Percentiles rank a stretch among this genome's conserved stretches.
Conservation (phyloP, 2,113 vertebrate species). For the Dunckerocampus dactyliophorus region DNA sequence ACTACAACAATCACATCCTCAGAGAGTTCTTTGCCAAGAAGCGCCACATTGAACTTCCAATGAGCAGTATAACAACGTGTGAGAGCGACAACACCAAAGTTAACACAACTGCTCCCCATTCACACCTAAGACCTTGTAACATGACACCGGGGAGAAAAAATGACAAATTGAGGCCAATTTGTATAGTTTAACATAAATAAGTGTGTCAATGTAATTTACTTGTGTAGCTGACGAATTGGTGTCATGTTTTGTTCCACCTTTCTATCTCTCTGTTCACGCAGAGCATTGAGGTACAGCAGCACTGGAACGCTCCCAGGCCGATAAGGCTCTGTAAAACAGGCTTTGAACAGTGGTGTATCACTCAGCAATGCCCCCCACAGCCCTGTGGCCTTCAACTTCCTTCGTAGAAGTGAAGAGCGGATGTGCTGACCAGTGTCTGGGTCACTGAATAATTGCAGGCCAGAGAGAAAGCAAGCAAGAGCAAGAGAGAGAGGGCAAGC, state of each 20-base stretch:
- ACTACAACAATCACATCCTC: no score
- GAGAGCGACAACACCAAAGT: no score
- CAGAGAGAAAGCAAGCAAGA: constrained; percentile 27
- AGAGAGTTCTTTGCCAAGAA: no score
- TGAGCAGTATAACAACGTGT: no score
- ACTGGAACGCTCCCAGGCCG: neutral
- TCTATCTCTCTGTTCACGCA: neutral
- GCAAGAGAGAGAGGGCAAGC: constrained; percentile 22
- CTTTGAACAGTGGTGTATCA: neutral
- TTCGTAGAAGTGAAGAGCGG: constrained; percentile 13
- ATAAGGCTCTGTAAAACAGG: neutral
- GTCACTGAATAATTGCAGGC: constrained; percentile 59
- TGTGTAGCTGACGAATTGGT: neutral
- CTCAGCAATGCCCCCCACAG: constrained; percentile 30
- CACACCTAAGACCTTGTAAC: no score
- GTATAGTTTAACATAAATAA: no score
- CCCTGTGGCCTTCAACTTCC: constrained; percentile 15
- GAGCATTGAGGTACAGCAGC: neutral
- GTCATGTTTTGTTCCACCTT: neutral
- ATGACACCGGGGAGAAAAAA: no score
- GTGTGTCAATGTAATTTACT: neutral
- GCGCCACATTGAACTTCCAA: no score
- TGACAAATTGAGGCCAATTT: no score
- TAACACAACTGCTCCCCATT: no score
- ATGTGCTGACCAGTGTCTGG: constrained; percentile 49